Evolutionary conservation across 2,113 vertebrate genomes (phyloP).

Genomic region (Xyrauchen texanus): DNA sequence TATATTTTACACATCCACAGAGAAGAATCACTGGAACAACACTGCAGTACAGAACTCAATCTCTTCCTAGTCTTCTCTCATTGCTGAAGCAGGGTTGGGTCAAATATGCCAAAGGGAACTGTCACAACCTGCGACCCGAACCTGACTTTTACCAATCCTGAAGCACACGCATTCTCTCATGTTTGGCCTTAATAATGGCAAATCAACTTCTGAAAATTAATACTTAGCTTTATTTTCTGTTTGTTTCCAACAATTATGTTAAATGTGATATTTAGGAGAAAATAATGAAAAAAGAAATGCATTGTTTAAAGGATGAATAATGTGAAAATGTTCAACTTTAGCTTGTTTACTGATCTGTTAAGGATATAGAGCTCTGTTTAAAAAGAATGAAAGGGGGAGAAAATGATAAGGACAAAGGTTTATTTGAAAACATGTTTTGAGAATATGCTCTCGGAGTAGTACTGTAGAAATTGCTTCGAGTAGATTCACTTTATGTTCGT

Average conservation of each 20-base stretch:
- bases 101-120: conserved; percentile 91
- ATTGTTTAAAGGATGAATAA: conserved; percentile 55
- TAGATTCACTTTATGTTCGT: conserved; percentile 93
- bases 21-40: conserved; percentile 15
- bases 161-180: conserved; percentile 6
- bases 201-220: conserved; percentile 26
- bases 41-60: conserved; percentile 29
- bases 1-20: conserved; percentile 2
- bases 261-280: conserved; percentile 32
- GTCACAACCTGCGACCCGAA: conserved; percentile 69
- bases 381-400: conserved; percentile 60
- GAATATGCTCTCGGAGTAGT: conserved; percentile 72
- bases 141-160: conserved; percentile 59
- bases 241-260: conserved; percentile 20
- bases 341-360: conserved; percentile 90
- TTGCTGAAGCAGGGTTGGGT: conserved; percentile 69
- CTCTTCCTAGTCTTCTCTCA: conserved; percentile 42
- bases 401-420: conserved; percentile 75
- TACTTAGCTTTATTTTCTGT: conserved; percentile 28
- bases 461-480: conserved; percentile 94
- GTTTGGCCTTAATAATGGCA: background rate
- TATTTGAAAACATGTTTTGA: conserved; percentile 89
- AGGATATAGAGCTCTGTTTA: conserved; percentile 87
- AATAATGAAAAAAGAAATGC: conserved; percentile 37
- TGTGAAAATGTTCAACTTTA: conserved; percentile 60